These are phyloP conservation scores for Tychaedon coryphoeus DNA, from an alignment of 2,113 vertebrate genomes.

Conservation along the genomic window DNA sequence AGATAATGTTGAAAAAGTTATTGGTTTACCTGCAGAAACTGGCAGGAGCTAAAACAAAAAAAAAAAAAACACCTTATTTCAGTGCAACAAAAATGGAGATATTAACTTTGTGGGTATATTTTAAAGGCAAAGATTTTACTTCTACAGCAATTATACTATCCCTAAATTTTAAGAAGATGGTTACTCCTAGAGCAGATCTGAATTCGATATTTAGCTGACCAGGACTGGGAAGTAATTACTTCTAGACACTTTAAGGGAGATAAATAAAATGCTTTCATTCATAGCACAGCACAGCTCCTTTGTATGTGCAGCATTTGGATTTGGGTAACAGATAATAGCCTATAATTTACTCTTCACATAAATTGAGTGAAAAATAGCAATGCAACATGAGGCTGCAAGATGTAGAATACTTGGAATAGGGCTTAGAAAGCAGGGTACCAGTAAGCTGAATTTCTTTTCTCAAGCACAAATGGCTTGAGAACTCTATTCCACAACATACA, in stretches of 20 bases:
- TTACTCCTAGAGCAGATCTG: neutral
- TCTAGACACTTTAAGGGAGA: neutral
- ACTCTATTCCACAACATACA: neutral
- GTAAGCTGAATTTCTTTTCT: neutral
- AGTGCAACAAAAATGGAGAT: neutral
- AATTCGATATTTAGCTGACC: neutral
- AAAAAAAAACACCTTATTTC: neutral
- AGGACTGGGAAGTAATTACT: neutral
- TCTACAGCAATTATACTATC: neutral
- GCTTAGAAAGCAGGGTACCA: neutral
- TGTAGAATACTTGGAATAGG: neutral
- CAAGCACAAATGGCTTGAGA: neutral
- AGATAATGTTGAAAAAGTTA: neutral
- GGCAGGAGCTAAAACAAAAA: neutral
- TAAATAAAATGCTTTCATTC: constrained; percentile 1
- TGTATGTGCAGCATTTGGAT: neutral
- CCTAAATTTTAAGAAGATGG: neutral
- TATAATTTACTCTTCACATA: neutral
- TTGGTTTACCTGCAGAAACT: neutral
- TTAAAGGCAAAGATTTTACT: neutral
- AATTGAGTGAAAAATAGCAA: neutral
- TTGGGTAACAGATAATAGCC: neutral
- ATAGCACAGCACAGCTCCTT: neutral
- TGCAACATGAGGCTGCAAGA: neutral
- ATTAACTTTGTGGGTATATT: neutral